phyloP scores from a whole-genome alignment of 1,140 invertebrate species.

The Penaeus chinensis region DNA sequence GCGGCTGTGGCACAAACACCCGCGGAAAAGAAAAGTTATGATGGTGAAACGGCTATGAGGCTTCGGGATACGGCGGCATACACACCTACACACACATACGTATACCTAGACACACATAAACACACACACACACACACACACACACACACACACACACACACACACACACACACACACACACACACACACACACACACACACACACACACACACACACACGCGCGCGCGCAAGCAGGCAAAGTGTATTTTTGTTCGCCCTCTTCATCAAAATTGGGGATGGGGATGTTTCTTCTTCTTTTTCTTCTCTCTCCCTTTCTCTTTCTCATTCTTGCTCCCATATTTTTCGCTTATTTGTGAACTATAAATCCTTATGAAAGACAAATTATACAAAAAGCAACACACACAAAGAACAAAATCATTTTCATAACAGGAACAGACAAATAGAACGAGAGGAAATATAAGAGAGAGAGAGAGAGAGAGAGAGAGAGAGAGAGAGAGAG shows the following conservation, averaged over 20 bases:
- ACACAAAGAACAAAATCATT: too few relatives aligned
- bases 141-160: background rate
- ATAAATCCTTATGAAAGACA: too few relatives aligned
- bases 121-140: background rate
- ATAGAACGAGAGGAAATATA: too few relatives aligned
- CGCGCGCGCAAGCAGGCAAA: background rate
- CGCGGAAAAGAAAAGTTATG: too few relatives aligned
- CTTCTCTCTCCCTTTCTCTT: background rate
- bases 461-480: too few relatives aligned
- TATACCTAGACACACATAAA: background rate
- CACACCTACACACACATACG: background rate
- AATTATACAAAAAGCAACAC: too few relatives aligned
- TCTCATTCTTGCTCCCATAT: background rate
- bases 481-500: too few relatives aligned
- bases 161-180: background rate
- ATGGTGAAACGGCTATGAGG: too few relatives aligned
- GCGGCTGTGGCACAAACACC: too few relatives aligned
- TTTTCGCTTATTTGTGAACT: too few relatives aligned
- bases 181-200: background rate
- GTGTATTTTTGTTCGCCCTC: background rate
- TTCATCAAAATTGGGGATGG: background rate
- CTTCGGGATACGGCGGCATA: background rate
- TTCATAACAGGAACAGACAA: too few relatives aligned
- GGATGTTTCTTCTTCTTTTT: slow-evolving; percentile 49
- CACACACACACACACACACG: background rate